Evolutionary conservation across 1,140 invertebrate genomes (phyloP), one percentile per base, ranked within the genome.

Genomic region (Trypoxylus dichotomus): DNA sequence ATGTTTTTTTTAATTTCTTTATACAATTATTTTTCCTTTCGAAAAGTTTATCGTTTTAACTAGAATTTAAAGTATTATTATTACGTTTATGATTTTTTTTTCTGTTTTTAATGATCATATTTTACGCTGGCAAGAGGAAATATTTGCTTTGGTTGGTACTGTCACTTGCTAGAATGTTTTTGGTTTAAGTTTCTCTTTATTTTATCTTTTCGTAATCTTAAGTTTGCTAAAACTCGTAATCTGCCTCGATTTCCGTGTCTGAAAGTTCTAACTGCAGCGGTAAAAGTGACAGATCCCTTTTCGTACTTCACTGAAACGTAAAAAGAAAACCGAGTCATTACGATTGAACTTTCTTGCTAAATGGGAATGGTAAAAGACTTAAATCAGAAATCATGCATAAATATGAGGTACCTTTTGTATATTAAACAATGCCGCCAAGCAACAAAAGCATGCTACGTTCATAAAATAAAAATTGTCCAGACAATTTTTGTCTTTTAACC

Each of bases 251-350:
- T 19, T 54, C 47, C 47, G 47, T 47, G 0, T n/a, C 47, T 54
- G 19, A 54, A 19, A 54, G 47, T n/a, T 54, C 15, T 54, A 54
- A 15, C 19, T 54, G 47, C 47, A 19, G 3, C 47, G 5, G 13
- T 37, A 37, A 37, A 37, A 19, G n/a, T 54, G 13, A n/a, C 32
- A 60, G 41, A 72, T 15, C 42, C 47, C 60, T 42, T 15, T 72
- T n/a, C 32, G 19, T 68, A 37, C 24, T 37, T 71, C 42, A 72
- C 32, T 72, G 15, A 73, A 77, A 21, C n/a, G 32, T 42, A 77
- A 77, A 25, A 27, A 54, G 15, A 54, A 19, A 54, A 5, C 32
- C 5, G 32, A 37, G 3, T 37, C 2, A 37, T 37, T 37, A 37
- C 10, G 5, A 37, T 37, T 37, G 32, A 37, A 37, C 5, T 2